Percentiles rank a stretch among this genome's conserved stretches.
Conservation (phyloP, 2,888 invertebrate species). For the Thysanoteuthis rhombus region DNA sequence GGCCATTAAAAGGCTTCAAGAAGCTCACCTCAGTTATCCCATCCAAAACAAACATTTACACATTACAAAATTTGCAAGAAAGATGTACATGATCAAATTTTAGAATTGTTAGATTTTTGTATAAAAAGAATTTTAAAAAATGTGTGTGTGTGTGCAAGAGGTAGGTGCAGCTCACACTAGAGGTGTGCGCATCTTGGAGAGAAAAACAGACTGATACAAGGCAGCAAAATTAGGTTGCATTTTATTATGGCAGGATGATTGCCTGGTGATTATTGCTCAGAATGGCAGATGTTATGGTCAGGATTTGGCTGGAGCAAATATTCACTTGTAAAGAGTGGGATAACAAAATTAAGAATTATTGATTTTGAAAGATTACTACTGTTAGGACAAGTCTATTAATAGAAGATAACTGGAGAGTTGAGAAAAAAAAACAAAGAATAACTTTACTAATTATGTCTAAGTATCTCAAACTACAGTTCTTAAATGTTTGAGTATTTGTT, state of each 20-base stretch:
- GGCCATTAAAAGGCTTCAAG: neutral
- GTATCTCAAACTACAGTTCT: neutral
- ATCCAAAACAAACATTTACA: neutral
- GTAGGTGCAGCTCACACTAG: neutral
- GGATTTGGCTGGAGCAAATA: neutral
- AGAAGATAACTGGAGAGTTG: neutral
- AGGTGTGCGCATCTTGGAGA: neutral
- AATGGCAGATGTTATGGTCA: neutral
- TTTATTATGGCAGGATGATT: neutral
- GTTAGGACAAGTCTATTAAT: neutral
- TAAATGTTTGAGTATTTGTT: neutral
- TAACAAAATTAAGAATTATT: neutral
- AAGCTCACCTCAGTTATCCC: neutral
- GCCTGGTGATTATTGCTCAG: constrained; percentile 12
- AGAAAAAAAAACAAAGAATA: neutral
- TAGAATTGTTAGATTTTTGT: too few species aligned
- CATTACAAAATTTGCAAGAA: neutral
- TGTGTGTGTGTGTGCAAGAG: too few species aligned
- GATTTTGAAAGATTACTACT: neutral
- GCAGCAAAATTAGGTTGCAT: neutral
- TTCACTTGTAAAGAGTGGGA: neutral
- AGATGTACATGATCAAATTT: too few species aligned
- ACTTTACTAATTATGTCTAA: neutral
- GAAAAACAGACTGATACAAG: neutral
- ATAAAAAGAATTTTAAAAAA: too few species aligned